A percentile compares a stretch with the other conserved stretches of the same genome.
Evolutionary conservation across 2,797 vertebrate species (phyloP).

Genomic region (Cheirogaleus major): DNA sequence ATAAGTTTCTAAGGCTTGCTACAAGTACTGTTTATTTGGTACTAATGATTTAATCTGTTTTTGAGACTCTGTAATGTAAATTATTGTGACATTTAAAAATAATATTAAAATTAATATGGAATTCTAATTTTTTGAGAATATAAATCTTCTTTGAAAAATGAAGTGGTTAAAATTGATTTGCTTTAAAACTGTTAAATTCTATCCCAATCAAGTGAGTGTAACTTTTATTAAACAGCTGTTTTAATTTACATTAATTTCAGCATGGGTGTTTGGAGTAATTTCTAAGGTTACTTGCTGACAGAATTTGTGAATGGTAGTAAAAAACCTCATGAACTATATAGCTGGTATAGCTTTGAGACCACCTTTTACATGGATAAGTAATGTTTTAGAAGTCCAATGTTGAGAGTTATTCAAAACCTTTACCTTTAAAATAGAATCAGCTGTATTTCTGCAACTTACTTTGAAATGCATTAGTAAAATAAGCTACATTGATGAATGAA

Average conservation of each 20-base stretch:
- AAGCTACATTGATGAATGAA: not conserved
- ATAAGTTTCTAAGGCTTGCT: slow-evolving; percentile 1
- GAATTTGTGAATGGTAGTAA: not conserved
- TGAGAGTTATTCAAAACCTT: not conserved
- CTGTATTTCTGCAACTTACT: slow-evolving; percentile 2
- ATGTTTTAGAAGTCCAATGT: not conserved
- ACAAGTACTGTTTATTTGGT: not conserved
- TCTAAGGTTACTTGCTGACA: not conserved
- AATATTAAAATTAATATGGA: not conserved
- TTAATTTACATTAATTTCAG: slow-evolving; percentile 34
- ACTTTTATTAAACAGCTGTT: slow-evolving; percentile 51
- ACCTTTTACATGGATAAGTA: not conserved
- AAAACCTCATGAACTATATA: not conserved
- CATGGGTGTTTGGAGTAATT: not conserved
- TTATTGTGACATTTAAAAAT: not conserved
- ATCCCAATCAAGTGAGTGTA: not conserved
- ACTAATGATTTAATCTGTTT: slow-evolving; percentile 1
- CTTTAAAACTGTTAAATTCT: slow-evolving; percentile 49
- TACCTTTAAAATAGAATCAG: not conserved
- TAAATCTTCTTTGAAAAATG: slow-evolving; percentile 40
- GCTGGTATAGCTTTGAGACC: slow-evolving; percentile 26
- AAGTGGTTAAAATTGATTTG: not conserved
- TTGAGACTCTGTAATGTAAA: not conserved
- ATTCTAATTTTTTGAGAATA: not conserved
- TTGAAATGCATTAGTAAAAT: not conserved